Percentiles rank a stretch among this genome's conserved stretches.
phyloP scores from a whole-genome alignment of 53 echinoderm and acorn worm species.

The Patiria pectinifera region DNA sequence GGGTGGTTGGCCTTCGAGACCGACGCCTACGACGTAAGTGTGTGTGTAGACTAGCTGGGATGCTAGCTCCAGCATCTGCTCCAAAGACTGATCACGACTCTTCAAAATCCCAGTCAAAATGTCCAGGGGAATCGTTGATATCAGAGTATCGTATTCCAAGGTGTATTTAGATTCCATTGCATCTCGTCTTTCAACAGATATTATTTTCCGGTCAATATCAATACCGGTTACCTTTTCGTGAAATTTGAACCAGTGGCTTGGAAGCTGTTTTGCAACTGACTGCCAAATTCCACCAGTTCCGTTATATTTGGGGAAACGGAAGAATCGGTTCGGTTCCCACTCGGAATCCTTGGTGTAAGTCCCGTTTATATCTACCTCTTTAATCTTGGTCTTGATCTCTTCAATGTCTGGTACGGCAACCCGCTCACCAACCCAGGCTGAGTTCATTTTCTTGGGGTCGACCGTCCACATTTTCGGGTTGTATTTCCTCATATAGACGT shows the following conservation, averaged over 20 bases:
- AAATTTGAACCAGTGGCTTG: constrained; percentile 60
- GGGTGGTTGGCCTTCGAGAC: constrained; percentile 55
- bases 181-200: neutral
- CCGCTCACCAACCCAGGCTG: constrained; percentile 33
- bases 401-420: constrained; percentile 52
- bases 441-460: constrained; percentile 40
- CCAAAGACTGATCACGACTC: neutral
- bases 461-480: constrained; percentile 52
- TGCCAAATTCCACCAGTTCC: constrained; percentile 59
- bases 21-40: constrained; percentile 64
- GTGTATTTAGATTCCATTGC: neutral
- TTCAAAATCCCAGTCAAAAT: neutral
- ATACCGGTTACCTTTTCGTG: constrained; percentile 39
- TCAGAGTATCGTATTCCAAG: constrained; percentile 35
- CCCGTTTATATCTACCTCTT: neutral
- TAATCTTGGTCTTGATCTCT: constrained; percentile 51
- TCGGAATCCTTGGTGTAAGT: neutral
- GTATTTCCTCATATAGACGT: constrained; percentile 57
- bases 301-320: constrained; percentile 53
- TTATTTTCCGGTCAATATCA: constrained; percentile 23
- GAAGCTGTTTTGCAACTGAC: constrained; percentile 44
- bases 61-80: constrained; percentile 1
- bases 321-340: constrained; percentile 60
- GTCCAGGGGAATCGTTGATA: constrained; percentile 54
- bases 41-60: constrained; percentile 59